Evolutionary conservation across 2,797 vertebrate species (phyloP).

Genomic region (Thripadectes ignobilis): DNA sequence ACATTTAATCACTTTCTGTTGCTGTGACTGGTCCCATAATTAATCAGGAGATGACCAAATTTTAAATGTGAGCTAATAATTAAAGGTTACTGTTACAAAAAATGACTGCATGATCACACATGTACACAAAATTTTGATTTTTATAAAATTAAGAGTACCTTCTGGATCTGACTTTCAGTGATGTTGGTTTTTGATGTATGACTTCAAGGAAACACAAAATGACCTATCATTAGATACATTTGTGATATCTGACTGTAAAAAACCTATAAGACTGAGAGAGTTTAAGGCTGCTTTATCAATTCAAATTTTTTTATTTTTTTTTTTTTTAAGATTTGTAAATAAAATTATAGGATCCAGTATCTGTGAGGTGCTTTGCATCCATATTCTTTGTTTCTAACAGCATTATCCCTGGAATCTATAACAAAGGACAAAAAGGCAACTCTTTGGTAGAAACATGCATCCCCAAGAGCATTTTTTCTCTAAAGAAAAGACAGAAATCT

Average conservation of each 20-base stretch:
- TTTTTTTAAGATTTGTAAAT: not conserved
- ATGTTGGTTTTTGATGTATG: not conserved
- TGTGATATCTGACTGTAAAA: not conserved
- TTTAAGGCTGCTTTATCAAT: not conserved
- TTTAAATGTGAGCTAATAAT: constrained; percentile 42
- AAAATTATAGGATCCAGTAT: not conserved
- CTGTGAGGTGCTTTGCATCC: not conserved
- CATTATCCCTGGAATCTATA: not conserved
- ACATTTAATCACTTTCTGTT: constrained; percentile 1
- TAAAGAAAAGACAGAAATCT: not conserved
- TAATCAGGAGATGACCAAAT: constrained; percentile 5
- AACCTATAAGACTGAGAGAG: not conserved
- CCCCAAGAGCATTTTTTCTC: not conserved
- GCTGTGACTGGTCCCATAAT: constrained; percentile 38
- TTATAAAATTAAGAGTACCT: not conserved
- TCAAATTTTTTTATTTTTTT: not conserved
- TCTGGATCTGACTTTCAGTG: not conserved
- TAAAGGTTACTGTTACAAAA: constrained; percentile 20
- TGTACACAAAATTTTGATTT: not conserved
- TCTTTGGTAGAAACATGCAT: not conserved
- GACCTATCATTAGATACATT: not conserved
- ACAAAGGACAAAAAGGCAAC: not conserved
- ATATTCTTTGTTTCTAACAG: not conserved
- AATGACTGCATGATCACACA: not conserved
- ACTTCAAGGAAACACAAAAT: not conserved